Evolutionary conservation across 2,888 invertebrate species (phyloP), one percentile per base, ranked within the genome.

Genomic region (Choreutis nemorana): DNA sequence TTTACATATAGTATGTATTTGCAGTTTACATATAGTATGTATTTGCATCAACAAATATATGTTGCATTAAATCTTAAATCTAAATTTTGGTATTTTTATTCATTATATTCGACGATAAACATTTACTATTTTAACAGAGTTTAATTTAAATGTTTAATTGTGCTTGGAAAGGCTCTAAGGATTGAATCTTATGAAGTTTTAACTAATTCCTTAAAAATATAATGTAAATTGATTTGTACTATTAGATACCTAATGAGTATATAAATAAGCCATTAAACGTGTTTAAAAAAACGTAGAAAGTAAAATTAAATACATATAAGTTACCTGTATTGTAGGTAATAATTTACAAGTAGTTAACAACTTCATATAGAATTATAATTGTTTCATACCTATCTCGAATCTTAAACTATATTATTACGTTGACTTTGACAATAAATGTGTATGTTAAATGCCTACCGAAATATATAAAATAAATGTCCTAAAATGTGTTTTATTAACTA

Each of bases 351-450:
- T 44, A 41, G 43, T 28, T 36, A 32, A 28, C 27, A 23, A 43
- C 47, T 50, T 50, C 44, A 50, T 40, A 41, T 48, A 43, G 42
- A 40, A 43, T 45, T 40, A 43, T 43, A 41, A 44, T 54, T 48
- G 34, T 50, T 59, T 51, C 30, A 35, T 39, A 44, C 35, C 44
- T 49, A 41, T 54, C 53, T 55, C 40, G 39, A 51, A 59, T 64
- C 55, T 63, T 60, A 55, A 58, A 54, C 66, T 71, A 23, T 29
- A 64, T 57, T 47, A 46, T 75, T 78, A 72, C 65, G 71, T 78
- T 78, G 70, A 78, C 75, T 77, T 73, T 73, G 77, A 78, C 77
- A 78, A 78, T 78, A 78, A 78, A 72, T 72, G 73, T 77, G 67
- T 73, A 70, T 65, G 67, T 66, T 57, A 64, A n/a, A n/a, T 50